Percentiles rank a stretch among this genome's conserved stretches.
phyloP scores from a whole-genome alignment of 2,888 invertebrate species.

The Lacanobia oleracea region DNA sequence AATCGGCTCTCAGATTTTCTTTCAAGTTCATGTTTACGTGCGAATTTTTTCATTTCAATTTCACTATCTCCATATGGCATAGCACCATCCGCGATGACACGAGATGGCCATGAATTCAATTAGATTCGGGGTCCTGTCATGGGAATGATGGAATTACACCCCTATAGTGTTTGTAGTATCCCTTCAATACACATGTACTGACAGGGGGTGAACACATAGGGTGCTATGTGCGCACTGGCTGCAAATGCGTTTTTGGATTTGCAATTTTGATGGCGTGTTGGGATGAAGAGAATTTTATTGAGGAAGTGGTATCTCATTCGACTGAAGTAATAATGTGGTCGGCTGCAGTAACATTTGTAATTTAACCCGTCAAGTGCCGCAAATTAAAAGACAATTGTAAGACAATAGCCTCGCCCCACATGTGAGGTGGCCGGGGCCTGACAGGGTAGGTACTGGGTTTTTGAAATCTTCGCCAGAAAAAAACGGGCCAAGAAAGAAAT shows the following conservation, averaged over 20 bases:
- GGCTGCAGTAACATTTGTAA: too few relatives aligned
- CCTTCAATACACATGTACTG: conserved; percentile 61
- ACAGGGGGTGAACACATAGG: conserved; percentile 53
- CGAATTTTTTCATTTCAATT: neutral
- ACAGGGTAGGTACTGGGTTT: too few relatives aligned
- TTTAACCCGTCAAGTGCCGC: too few relatives aligned
- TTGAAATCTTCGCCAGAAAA: too few relatives aligned
- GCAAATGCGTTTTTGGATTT: conserved; percentile 34
- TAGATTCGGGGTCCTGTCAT: conserved; percentile 74
- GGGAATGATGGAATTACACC: conserved; percentile 77
- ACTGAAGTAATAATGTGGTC: too few relatives aligned
- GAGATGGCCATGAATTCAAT: conserved; percentile 80
- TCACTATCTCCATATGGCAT: conserved; percentile 35
- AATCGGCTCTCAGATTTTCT: too few relatives aligned
- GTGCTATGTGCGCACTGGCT: conserved; percentile 37
- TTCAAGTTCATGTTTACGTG: too few relatives aligned
- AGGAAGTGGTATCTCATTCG: too few relatives aligned
- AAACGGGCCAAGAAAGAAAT: too few relatives aligned
- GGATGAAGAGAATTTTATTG: neutral
- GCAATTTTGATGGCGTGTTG: conserved; percentile 5
- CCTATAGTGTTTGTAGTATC: conserved; percentile 69
- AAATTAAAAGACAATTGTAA: too few relatives aligned
- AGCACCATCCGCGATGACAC: conserved; percentile 74
- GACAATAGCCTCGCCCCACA: too few relatives aligned
- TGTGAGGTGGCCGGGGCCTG: too few relatives aligned